Evolutionary conservation across 2,113 vertebrate species (phyloP), one percentile per base, ranked within the genome.

Genomic region (Thryonomys swinderianus): DNA sequence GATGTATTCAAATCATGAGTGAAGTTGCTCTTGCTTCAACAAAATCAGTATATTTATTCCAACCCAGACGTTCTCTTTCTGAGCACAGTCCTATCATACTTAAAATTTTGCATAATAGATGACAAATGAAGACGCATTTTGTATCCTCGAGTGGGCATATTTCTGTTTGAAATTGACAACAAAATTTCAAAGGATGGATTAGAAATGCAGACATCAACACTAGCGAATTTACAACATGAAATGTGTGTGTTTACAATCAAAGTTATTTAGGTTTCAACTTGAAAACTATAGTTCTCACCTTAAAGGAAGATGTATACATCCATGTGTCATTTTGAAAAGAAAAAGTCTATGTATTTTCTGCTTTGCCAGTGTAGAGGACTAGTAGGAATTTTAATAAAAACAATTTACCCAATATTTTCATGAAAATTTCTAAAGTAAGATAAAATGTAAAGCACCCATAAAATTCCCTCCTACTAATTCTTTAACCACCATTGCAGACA

Each of bases 1-100:
- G 23, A 55, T 32, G 13, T 8, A 45, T 12, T 20, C 51, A 69
- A n/a, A 48, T 45, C 14, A 45, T 11, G 32, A 34, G 8, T 2
- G 20, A n/a, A 20, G 17, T 2, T 17, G 96, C 94, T 16, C 13
- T 82, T 96, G 96, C 96, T 95, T 74, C 96, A 97, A 96, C 81
- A 13, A 88, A 40, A 74, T 97, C 18, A 97, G 93, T 97, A 96
- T 16, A 96, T 98, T 97, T 80, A 97, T 97, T 91, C 79, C 78
- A 80, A 96, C 88, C 67, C 51, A 96, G 91, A 55, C 67, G 88
- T 93, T 51, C 73, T 73, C 79, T 95, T 96, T 71, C 94, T 95
- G 96, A 97, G 88, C 61, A 69, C 51, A 95, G 8, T 78, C 55
- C 97, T 97, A 30, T 92, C 96, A 85, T 97, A 97, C 97, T 96